Base-by-base conservation (phyloP, 1,140 invertebrate genomes). In the Lethocerus indicus region DNA sequence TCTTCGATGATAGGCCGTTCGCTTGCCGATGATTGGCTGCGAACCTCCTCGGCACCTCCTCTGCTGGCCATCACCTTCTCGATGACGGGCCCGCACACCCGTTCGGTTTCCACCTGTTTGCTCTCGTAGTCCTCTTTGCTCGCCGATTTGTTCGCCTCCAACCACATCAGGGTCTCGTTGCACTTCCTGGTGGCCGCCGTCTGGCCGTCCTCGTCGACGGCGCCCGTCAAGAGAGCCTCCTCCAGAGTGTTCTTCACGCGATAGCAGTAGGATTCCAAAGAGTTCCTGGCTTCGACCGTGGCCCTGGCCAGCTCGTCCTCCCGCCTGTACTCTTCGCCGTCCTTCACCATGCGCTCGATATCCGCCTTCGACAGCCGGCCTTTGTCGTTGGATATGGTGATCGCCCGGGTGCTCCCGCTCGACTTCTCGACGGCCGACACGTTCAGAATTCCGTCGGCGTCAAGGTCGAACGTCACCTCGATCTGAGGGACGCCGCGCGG, bases 371-470 rank as follows among this genome's bases (percentile, higher is more conserved):
- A 86, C 0, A 97, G 73, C 58, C 93, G 82, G 54, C 92, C 91
- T 68, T 95, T 95, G 70, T 97, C 93, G 63, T 97, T 97, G 59
- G 89, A 95, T 59, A 97, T 96, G 32, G 89, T 95, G 64, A 97
- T 96, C 68, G 94, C 94, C 70, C 95, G 96, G 60, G 90, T 85
- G 66, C 92, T 93, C 60, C 92, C 91, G 52, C 92, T 94, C 3
- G 81, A 91, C 67, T 82, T 88, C 67, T 93, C 89, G 21, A 83
- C 67, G 24, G 88, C 89, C 4, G 85, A 84, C 2, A 93, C 88
- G 59, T 88, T 87, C 49, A 89, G 64, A 58, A 87, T 87, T 65
- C 87, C 86, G 65, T 90, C 89, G 42, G 85, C 85, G 63, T 90
- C 86, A 55, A 90, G 86, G 61, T 91, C 85, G 62, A 90, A 91